Evolutionary conservation across 2,888 invertebrate genomes (phyloP), one percentile per base, ranked within the genome.

Genomic region (Helicoverpa assulta): DNA sequence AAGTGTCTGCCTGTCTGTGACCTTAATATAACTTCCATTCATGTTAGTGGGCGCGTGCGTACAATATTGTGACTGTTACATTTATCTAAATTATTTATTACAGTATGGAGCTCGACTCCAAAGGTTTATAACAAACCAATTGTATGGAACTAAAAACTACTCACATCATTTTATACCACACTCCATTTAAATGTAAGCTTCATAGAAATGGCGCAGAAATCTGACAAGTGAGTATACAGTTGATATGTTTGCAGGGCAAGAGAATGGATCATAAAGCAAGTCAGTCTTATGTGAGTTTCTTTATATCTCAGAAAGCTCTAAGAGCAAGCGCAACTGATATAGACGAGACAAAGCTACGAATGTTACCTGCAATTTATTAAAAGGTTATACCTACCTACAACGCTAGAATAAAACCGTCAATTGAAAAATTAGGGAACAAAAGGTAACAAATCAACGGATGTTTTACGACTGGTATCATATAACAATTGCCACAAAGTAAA

Each of bases 1-100:
- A 85, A 88, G 78, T 84, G 86, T 85, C 81, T 84, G 85, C 69
- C 78, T 82, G 91, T 92, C 91, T 92, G 90, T 82, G 85, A 84
- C 83, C 86, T 86, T 90, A 92, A 91, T 92, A 86, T 90, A 91
- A 91, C 86, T 80, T 86, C 86, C 90, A 92, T 92, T 92, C 87
- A 88, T 80, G 81, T 86, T 77, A 83, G 72, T 83, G 69, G 78
- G 73, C 79, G 79, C 78, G 78, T 86, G 83, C 84, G 68, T 84
- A 81, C 82, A 87, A 84, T 86, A 84, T 88, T 86, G 73, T 85
- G 82, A 81, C 82, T 78, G 56, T 73, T 70, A 80, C 78, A 80
- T 85, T 80, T 78, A 85, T 74, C 55, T 73, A 78, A 80, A 74
- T 75, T 81, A 79, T 81, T 82, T 74, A 79, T 76, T 62, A 70